phyloP scores from a whole-genome alignment of 2,797 vertebrate species.

The Balearica regulorum region DNA sequence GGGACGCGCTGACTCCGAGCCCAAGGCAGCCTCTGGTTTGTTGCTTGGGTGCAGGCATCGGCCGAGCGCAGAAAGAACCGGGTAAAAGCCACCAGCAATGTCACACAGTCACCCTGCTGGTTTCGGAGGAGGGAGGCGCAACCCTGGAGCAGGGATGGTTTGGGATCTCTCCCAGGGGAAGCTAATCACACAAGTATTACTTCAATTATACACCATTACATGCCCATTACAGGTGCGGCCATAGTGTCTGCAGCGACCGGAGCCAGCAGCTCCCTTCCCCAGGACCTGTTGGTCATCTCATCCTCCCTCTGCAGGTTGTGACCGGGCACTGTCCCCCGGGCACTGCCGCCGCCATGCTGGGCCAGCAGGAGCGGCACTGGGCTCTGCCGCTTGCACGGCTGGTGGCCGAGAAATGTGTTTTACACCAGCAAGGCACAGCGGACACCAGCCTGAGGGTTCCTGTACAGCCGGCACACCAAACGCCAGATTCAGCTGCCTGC shows the following conservation, averaged over 20 bases:
- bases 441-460: no score
- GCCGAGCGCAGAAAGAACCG: accelerated
- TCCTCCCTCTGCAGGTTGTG: not conserved
- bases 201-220: not conserved
- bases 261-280: not conserved
- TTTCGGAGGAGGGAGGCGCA: not conserved
- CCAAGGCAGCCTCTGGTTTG: not conserved
- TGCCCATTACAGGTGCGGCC: not conserved
- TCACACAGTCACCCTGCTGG: accelerated
- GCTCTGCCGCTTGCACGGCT: not conserved
- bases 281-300: accelerated
- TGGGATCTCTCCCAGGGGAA: not conserved
- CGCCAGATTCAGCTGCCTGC: no score
- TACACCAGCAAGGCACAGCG: no score
- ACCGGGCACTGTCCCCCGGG: accelerated
- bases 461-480: no score
- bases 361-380: not conserved
- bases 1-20: accelerated
- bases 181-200: not conserved
- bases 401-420: no score
- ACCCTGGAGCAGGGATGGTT: not conserved
- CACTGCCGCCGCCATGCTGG: not conserved
- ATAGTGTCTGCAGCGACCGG: not conserved
- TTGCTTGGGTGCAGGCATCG: not conserved
- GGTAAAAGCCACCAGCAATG: not conserved